phyloP scores from a whole-genome alignment of 2,797 vertebrate species.

The Neostethus bicornis region DNA sequence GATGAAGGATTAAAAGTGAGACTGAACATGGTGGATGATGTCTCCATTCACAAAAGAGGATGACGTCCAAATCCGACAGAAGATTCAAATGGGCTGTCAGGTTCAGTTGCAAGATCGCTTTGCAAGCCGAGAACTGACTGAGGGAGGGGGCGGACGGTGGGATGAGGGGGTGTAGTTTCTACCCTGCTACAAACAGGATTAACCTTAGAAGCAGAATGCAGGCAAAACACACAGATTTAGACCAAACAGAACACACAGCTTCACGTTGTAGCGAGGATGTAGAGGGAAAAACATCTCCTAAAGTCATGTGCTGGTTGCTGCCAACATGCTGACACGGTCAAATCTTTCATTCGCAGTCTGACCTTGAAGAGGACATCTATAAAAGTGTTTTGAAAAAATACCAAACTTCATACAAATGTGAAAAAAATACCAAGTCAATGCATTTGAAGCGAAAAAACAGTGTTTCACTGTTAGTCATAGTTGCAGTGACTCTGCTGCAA shows the following conservation, averaged over 20 bases:
- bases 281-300: background rate
- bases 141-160: no score
- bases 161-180: constrained; percentile 20
- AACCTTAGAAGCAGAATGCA: constrained; percentile 25
- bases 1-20: constrained; percentile 4
- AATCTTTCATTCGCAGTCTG: constrained; percentile 11
- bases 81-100: constrained; percentile 22
- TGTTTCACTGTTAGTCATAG: background rate
- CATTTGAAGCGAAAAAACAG: background rate
- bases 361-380: constrained; percentile 38
- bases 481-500: background rate
- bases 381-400: constrained; percentile 20
- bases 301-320: background rate
- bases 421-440: no score
- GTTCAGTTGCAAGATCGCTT: constrained; percentile 40
- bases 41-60: constrained; percentile 31
- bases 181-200: constrained; percentile 25
- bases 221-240: constrained; percentile 33
- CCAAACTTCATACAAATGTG: constrained; percentile 7
- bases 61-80: constrained; percentile 19
- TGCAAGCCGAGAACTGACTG: constrained; percentile 22
- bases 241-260: constrained; percentile 22
- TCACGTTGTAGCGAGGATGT: background rate
- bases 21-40: constrained; percentile 18
- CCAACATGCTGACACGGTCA: background rate